These are phyloP conservation scores for Calidris pugnax DNA, from an alignment of 2,113 vertebrate genomes.

Conservation along the genomic window DNA sequence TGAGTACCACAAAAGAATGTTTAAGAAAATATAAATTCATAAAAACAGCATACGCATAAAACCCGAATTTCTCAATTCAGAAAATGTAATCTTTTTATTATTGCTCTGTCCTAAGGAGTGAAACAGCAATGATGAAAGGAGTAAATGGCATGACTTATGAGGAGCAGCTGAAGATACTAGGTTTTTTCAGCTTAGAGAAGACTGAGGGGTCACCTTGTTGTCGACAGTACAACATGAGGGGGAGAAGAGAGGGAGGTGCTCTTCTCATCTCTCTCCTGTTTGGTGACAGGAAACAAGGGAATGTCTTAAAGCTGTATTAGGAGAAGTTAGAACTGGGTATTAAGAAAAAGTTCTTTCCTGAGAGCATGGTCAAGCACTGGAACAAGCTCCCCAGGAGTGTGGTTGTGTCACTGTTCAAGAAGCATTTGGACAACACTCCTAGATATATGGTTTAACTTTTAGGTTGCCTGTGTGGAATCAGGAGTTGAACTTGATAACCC, in stretches of 20 bases:
- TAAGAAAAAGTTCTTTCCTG: too few species aligned
- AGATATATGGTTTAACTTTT: not conserved
- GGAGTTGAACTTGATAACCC: not conserved
- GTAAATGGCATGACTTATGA: not conserved
- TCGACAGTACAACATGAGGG: too few species aligned
- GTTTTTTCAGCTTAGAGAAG: too few species aligned
- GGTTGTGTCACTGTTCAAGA: not conserved
- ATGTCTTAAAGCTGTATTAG: too few species aligned
- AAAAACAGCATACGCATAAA: not conserved
- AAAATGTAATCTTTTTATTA: not conserved
- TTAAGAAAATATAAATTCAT: not conserved
- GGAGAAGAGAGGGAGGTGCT: too few species aligned
- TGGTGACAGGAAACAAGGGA: too few species aligned
- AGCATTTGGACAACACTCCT: not conserved
- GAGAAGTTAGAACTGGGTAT: too few species aligned
- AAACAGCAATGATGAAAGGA: not conserved
- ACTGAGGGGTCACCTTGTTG: too few species aligned
- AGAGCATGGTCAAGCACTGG: too few species aligned
- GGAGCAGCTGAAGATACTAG: too few species aligned
- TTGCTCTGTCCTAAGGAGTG: not conserved
- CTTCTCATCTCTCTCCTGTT: too few species aligned
- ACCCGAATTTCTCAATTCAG: not conserved
- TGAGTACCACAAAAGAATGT: not conserved
- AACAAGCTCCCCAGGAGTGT: too few species aligned
- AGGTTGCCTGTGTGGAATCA: not conserved